Evolutionary conservation across 2,113 vertebrate species (phyloP).

Genomic region (Asarcornis scutulata): DNA sequence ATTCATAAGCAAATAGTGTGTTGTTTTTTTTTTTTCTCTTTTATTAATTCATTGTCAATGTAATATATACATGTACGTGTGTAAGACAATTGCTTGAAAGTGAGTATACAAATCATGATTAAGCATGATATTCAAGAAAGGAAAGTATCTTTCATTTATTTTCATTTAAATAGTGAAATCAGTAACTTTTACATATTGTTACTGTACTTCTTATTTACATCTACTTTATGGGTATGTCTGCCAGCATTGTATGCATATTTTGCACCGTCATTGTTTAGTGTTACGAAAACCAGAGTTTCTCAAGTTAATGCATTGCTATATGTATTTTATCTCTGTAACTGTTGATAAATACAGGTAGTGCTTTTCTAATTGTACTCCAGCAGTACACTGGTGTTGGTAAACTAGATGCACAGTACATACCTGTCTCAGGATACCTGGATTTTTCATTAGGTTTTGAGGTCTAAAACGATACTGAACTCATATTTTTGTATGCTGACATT

Average conservation of each 20-base stretch:
- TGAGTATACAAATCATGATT: background rate
- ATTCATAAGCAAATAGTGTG: background rate
- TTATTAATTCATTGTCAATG: background rate
- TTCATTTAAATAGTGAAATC: constrained; percentile 5
- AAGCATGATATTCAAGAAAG: constrained; percentile 44
- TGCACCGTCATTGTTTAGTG: constrained; percentile 21
- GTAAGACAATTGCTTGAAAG: constrained; percentile 39
- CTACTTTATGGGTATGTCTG: background rate
- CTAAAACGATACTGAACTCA: constrained; percentile 29
- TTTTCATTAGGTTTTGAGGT: constrained; percentile 40
- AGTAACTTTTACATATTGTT: background rate
- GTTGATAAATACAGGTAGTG: constrained; percentile 17
- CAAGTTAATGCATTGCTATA: constrained; percentile 1
- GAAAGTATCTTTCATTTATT: background rate
- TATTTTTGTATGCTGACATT: constrained; percentile 56
- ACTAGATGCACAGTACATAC: background rate
- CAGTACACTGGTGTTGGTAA: background rate
- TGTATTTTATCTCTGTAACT: background rate
- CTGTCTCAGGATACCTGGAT: constrained; percentile 52
- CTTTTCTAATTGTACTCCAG: constrained; percentile 14
- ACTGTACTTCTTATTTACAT: background rate
- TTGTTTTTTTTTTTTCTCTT: background rate
- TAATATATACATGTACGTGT: background rate
- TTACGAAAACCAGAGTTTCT: background rate
- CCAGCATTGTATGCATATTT: background rate